Conservation (phyloP, 2,888 invertebrate genomes). For the Silvanus unidentatus region DNA sequence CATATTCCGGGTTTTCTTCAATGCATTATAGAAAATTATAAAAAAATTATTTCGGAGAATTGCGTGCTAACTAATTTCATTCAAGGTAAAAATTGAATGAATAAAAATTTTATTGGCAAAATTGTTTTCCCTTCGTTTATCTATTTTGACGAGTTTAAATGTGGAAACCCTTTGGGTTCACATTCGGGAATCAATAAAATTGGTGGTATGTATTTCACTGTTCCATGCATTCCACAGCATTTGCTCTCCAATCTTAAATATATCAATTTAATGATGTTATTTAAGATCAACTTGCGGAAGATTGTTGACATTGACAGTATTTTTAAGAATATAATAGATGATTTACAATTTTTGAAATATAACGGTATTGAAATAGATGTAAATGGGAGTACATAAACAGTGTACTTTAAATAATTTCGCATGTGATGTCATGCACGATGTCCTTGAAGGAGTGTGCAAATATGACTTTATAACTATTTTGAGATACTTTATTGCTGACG, state of each 20-base stretch:
- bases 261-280: slow-evolving; percentile 6
- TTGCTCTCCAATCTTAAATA: slow-evolving; percentile 2
- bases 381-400: neutral
- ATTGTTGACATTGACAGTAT: slow-evolving; percentile 4
- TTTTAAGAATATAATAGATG: slow-evolving; percentile 2
- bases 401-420: slow-evolving; percentile 6
- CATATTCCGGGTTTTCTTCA: neutral
- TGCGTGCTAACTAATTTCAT: slow-evolving; percentile 1
- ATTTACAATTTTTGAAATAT: slow-evolving; percentile 1
- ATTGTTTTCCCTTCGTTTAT: slow-evolving; percentile 7
- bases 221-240: slow-evolving; percentile 10
- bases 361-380: slow-evolving; percentile 2
- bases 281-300: slow-evolving; percentile 1
- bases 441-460: slow-evolving; percentile 2
- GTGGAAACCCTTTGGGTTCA: slow-evolving; percentile 10
- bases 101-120: neutral
- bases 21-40: no score
- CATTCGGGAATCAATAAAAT: slow-evolving; percentile 9
- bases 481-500: neutral
- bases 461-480: neutral
- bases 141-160: slow-evolving; percentile 14
- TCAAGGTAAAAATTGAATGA: slow-evolving; percentile 1
- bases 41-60: neutral
- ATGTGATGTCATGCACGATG: slow-evolving; percentile 4
- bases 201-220: slow-evolving; percentile 8